phyloP scores from a whole-genome alignment of 2,888 invertebrate genomes.

The Leptinotarsa haldemani region DNA sequence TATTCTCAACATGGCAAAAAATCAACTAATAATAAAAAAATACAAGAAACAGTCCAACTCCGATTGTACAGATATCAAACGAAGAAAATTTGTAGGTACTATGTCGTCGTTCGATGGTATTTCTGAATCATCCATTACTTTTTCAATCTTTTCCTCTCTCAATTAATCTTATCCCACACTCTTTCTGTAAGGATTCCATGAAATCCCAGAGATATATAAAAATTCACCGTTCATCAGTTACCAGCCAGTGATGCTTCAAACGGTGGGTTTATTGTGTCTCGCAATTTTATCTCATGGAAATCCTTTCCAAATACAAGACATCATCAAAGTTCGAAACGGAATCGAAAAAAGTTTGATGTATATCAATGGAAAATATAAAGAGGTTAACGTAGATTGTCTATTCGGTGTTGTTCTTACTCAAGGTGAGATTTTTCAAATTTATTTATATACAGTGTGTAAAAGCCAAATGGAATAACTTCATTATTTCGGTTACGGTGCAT shows the following conservation, averaged over 20 bases:
- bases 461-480: no score
- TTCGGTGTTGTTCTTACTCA: slow-evolving; percentile 52
- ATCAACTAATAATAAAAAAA: no score
- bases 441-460: no score
- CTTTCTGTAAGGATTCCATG: slow-evolving; percentile 4
- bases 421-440: slow-evolving; percentile 42
- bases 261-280: slow-evolving; percentile 29
- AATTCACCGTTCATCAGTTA: neutral
- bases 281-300: slow-evolving; percentile 18
- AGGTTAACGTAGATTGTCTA: slow-evolving; percentile 53
- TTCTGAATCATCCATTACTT: neutral
- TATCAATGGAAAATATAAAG: slow-evolving; percentile 47
- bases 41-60: no score
- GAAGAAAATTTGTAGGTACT: no score
- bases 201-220: neutral
- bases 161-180: neutral
- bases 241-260: slow-evolving; percentile 29
- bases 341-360: slow-evolving; percentile 50
- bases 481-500: no score
- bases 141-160: neutral
- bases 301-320: slow-evolving; percentile 44
- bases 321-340: slow-evolving; percentile 47
- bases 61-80: no score
- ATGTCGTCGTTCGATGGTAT: no score
- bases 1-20: no score